phyloP scores from a whole-genome alignment of 2,888 invertebrate species.

The Tortricodes alternella region DNA sequence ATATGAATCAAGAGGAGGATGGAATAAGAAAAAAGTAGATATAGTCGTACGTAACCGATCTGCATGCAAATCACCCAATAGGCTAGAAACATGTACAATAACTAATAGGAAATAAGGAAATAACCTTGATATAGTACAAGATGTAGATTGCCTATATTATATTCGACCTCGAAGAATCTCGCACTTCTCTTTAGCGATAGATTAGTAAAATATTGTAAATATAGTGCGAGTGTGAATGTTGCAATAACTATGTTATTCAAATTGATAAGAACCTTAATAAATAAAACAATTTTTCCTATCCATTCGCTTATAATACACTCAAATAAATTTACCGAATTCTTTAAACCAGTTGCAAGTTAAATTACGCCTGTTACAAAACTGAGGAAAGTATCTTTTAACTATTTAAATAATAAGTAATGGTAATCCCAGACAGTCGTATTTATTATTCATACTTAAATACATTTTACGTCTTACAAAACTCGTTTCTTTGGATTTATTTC shows the following conservation, averaged over 20 bases:
- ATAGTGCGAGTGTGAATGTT: too few relatives aligned
- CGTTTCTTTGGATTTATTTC: constrained; percentile 25
- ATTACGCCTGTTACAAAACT: constrained; percentile 11
- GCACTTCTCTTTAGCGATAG: too few relatives aligned
- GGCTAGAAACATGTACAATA: too few relatives aligned
- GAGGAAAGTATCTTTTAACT: neutral
- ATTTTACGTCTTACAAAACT: neutral
- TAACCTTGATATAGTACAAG: too few relatives aligned
- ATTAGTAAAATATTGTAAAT: too few relatives aligned
- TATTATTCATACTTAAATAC: neutral
- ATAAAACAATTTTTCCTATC: neutral
- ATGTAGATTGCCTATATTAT: too few relatives aligned
- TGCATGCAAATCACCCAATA: too few relatives aligned
- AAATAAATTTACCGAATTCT: constrained; percentile 10
- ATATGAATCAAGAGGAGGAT: neutral
- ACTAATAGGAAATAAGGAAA: too few relatives aligned
- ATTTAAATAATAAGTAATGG: constrained; percentile 8
- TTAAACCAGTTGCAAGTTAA: constrained; percentile 9
- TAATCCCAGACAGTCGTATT: neutral
- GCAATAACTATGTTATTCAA: neutral
- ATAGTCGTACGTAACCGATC: too few relatives aligned
- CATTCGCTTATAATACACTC: neutral
- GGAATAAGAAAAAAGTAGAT: too few relatives aligned
- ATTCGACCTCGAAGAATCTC: too few relatives aligned
- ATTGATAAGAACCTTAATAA: neutral